Conservation (phyloP, 2,797 vertebrate genomes). For the Sebastes wilsoni region DNA sequence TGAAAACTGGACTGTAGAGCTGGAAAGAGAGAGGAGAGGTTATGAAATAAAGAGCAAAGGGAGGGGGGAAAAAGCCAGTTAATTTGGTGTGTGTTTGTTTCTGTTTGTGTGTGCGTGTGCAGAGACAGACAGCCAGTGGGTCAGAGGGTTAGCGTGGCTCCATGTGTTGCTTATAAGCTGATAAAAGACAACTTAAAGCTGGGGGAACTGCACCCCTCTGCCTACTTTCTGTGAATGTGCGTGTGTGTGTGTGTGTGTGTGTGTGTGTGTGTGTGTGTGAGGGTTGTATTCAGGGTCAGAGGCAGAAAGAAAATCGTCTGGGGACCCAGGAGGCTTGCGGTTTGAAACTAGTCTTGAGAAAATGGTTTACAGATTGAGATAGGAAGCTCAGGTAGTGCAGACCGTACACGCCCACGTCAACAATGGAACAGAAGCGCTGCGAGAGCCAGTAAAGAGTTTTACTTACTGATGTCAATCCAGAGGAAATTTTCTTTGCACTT, state of each 20-base stretch:
- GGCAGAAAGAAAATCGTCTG: slow-evolving; percentile 54
- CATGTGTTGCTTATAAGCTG: slow-evolving; percentile 59
- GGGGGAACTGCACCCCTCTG: slow-evolving; percentile 22
- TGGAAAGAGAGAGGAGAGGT: slow-evolving; percentile 16
- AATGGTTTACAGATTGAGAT: slow-evolving; percentile 64
- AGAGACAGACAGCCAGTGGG: slow-evolving; percentile 33
- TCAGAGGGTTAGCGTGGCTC: slow-evolving; percentile 46
- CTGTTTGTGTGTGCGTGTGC: slow-evolving; percentile 8
- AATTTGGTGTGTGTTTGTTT: slow-evolving; percentile 24
- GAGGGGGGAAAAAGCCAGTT: slow-evolving; percentile 11
- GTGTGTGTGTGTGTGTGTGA: slow-evolving; percentile 5
- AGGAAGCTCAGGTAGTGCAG: slow-evolving; percentile 56
- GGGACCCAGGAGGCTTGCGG: slow-evolving; percentile 49
- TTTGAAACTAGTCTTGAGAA: slow-evolving; percentile 58
- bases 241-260: slow-evolving; percentile 6
- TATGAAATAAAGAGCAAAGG: slow-evolving; percentile 24
- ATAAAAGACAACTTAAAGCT: slow-evolving; percentile 39
- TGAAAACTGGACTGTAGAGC: slow-evolving; percentile 5
- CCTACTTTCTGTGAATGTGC: slow-evolving; percentile 1
- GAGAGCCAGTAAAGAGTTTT: slow-evolving; percentile 19
- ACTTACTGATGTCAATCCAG: not conserved
- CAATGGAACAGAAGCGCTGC: not conserved
- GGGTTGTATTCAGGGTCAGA: slow-evolving; percentile 52
- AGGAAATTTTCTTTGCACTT: not conserved
- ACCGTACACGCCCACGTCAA: slow-evolving; percentile 32